Evolutionary conservation across 2,113 vertebrate species (phyloP).

Genomic region (Camelus bactrianus): DNA sequence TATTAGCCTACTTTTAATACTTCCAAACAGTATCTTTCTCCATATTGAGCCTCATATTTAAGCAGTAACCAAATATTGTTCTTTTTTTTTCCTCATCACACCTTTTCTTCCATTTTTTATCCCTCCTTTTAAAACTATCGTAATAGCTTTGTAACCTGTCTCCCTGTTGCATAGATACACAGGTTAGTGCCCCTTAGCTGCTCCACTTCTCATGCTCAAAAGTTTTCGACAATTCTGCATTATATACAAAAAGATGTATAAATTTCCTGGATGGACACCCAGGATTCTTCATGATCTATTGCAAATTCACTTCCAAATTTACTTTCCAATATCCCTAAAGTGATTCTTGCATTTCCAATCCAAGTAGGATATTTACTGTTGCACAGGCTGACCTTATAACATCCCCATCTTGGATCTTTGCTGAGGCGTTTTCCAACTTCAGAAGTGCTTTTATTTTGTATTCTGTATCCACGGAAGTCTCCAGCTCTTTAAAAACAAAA

Average conservation of each 20-base stretch:
- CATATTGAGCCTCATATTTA: background rate
- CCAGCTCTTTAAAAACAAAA: background rate
- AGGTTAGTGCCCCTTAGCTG: background rate
- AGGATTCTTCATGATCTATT: background rate
- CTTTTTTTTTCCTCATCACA: conserved; percentile 21
- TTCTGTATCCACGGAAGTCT: background rate
- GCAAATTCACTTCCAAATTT: background rate
- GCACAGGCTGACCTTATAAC: background rate
- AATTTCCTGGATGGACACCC: background rate
- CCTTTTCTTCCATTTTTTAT: background rate
- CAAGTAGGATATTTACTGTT: background rate
- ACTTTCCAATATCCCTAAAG: background rate
- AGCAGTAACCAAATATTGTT: background rate
- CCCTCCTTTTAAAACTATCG: background rate
- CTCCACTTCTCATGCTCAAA: background rate
- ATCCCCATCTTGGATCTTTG: background rate
- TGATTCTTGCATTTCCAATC: background rate
- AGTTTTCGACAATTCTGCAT: background rate
- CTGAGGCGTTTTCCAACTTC: conserved; percentile 23
- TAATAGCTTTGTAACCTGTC: background rate
- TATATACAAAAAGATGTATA: background rate
- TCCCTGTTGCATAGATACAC: background rate
- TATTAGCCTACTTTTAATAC: background rate
- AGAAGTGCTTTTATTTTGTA: background rate
- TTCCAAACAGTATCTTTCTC: background rate